phyloP scores from a whole-genome alignment of 2,113 vertebrate species.

The Prinia subflava region DNA sequence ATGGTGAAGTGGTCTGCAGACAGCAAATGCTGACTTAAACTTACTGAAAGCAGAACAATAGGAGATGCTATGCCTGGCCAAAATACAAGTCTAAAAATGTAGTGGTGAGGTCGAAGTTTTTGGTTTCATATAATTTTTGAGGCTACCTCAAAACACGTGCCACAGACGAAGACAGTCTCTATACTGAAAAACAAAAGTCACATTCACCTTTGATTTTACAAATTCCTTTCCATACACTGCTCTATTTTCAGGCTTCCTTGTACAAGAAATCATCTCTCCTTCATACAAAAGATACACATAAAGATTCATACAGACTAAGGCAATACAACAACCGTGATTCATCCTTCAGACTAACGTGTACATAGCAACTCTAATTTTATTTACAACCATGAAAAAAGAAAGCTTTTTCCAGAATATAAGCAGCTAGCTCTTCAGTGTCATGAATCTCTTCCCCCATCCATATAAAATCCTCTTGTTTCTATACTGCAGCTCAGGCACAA shows the following conservation, averaged over 20 bases:
- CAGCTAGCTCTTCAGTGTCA: conserved; percentile 32
- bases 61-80: not conserved
- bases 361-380: conserved; percentile 50
- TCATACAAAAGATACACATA: not conserved
- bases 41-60: not conserved
- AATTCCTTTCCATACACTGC: not conserved
- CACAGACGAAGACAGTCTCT: not conserved
- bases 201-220: not conserved
- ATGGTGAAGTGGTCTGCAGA: not conserved
- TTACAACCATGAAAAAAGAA: conserved; percentile 51
- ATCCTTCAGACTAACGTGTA: not conserved
- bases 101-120: not conserved
- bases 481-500: conserved; percentile 71
- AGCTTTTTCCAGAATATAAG: conserved; percentile 40
- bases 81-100: not conserved
- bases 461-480: conserved; percentile 55
- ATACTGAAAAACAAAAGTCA: not conserved
- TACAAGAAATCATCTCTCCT: not conserved
- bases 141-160: not conserved
- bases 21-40: not conserved
- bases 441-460: not conserved
- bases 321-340: not conserved
- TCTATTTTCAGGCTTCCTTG: not conserved
- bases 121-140: not conserved
- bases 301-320: not conserved